These are phyloP conservation scores for Apantesis nais DNA, from an alignment of 2,888 invertebrate species.

Conservation along the genomic window DNA sequence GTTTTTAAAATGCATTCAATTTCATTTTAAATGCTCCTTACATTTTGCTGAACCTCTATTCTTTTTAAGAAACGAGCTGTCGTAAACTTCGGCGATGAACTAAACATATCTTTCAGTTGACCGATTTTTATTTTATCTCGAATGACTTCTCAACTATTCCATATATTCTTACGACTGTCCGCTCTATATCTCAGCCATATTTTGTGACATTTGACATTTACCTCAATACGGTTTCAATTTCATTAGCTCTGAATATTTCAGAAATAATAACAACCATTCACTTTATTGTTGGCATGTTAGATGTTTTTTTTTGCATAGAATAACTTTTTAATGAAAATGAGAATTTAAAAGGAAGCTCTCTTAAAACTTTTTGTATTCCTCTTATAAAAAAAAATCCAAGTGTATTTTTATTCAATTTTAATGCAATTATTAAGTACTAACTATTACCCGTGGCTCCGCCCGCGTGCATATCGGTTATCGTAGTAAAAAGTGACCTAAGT, in stretches of 20 bases:
- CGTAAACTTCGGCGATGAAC: conserved; percentile 37
- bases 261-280: conserved; percentile 15
- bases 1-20: neutral
- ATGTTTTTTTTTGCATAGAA: neutral
- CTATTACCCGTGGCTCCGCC: no score
- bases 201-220: conserved; percentile 31
- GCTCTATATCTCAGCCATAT: conserved; percentile 39
- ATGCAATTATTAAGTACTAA: no score
- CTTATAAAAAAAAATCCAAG: neutral
- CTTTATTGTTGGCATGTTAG: neutral
- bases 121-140: conserved; percentile 48
- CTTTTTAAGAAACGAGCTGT: conserved; percentile 33
- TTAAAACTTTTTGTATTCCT: neutral
- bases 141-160: conserved; percentile 35
- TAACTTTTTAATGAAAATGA: neutral
- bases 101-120: conserved; percentile 43
- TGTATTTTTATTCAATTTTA: no score
- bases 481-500: no score
- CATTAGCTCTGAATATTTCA: conserved; percentile 14
- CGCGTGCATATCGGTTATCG: no score
- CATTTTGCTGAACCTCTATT: conserved; percentile 11
- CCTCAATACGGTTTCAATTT: conserved; percentile 24
- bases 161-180: conserved; percentile 41
- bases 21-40: neutral
- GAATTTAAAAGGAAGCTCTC: neutral